phyloP scores from a whole-genome alignment of 2,888 invertebrate species.

The Ormyrus rosae region DNA sequence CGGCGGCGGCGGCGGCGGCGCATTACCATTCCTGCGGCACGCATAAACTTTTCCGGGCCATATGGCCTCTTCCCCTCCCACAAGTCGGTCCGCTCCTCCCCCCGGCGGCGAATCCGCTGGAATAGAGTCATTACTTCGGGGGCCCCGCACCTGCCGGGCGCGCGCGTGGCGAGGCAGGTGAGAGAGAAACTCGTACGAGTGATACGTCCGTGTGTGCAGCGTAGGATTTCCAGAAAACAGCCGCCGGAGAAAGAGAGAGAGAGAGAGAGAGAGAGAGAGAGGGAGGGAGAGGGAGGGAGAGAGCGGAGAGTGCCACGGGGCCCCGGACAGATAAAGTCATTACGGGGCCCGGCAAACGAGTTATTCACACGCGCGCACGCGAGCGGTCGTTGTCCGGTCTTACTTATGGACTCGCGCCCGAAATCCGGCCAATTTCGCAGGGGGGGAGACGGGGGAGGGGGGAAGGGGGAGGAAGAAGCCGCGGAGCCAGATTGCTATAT shows the following conservation, averaged over 20 bases:
- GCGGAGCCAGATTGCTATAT: too few relatives aligned
- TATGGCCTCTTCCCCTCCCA: too few relatives aligned
- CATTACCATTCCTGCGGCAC: conserved; percentile 4
- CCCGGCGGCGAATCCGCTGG: conserved; percentile 42
- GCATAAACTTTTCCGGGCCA: too few relatives aligned
- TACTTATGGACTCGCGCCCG: neutral
- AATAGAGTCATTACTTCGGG: conserved; percentile 61
- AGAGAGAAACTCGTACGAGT: neutral
- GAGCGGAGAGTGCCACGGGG: conserved; percentile 28
- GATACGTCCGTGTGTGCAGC: too few relatives aligned
- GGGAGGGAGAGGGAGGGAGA: neutral
- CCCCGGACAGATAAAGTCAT: conserved; percentile 54
- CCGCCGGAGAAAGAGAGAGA: neutral
- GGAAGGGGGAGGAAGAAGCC: too few relatives aligned
- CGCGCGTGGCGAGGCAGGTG: neutral
- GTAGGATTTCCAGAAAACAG: too few relatives aligned
- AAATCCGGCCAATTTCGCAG: conserved; percentile 41
- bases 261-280: conserved; percentile 12
- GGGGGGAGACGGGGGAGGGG: too few relatives aligned
- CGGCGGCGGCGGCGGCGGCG: conserved; percentile 4
- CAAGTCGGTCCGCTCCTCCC: too few relatives aligned
- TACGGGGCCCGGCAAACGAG: conserved; percentile 51
- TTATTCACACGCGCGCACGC: conserved; percentile 53
- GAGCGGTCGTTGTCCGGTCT: conserved; percentile 33
- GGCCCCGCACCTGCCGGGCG: conserved; percentile 54